Conservation (phyloP, 2,797 vertebrate species). For the Phoxinus dragarum region DNA sequence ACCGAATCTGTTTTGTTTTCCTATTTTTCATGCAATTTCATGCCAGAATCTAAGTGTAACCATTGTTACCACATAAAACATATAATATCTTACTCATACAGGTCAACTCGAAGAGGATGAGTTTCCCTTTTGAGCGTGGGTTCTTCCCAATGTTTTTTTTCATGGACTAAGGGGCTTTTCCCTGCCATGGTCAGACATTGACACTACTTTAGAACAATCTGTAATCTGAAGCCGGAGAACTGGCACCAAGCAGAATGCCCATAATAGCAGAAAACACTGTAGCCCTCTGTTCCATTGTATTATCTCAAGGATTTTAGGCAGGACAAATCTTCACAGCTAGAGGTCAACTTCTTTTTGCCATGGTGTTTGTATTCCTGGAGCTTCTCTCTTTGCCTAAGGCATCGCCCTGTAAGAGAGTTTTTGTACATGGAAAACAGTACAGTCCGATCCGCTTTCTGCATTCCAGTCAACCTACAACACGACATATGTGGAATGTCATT, state of each 20-base stretch:
- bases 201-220: slow-evolving; percentile 12
- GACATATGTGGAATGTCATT: slow-evolving; percentile 70
- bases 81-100: background rate
- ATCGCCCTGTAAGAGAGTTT: slow-evolving; percentile 61
- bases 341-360: slow-evolving; percentile 73
- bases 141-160: slow-evolving; percentile 13
- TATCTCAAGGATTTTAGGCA: slow-evolving; percentile 55
- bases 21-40: slow-evolving; percentile 26
- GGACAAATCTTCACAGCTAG: slow-evolving; percentile 68
- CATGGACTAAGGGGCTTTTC: slow-evolving; percentile 8
- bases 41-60: slow-evolving; percentile 55
- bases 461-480: slow-evolving; percentile 74
- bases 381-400: slow-evolving; percentile 63
- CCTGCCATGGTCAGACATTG: slow-evolving; percentile 11
- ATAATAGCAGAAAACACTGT: background rate
- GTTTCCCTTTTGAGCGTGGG: slow-evolving; percentile 21
- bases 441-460: slow-evolving; percentile 60
- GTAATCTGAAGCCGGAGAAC: background rate
- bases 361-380: slow-evolving; percentile 73
- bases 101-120: slow-evolving; percentile 2
- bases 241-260: slow-evolving; percentile 19
- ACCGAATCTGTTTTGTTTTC: background rate
- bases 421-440: slow-evolving; percentile 61
- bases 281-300: slow-evolving; percentile 6
- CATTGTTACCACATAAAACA: slow-evolving; percentile 42